Percentiles rank a stretch among this genome's conserved stretches.
phyloP scores from a whole-genome alignment of 2,797 vertebrate genomes.

The Myotis myotis region DNA sequence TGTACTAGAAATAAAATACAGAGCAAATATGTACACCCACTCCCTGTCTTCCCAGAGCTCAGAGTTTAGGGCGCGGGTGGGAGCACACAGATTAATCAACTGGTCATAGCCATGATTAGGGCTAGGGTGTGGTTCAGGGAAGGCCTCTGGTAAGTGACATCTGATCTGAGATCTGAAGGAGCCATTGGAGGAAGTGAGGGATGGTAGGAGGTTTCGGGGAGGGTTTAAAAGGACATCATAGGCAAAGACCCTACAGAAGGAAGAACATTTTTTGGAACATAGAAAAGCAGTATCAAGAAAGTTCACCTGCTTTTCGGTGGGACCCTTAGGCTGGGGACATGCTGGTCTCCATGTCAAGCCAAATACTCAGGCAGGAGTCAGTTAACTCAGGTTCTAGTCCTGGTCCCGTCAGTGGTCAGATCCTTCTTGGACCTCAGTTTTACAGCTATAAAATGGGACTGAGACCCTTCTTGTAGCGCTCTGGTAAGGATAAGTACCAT shows the following conservation, averaged over 20 bases:
- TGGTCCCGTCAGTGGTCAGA: neutral
- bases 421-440: neutral
- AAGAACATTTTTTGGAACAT: neutral
- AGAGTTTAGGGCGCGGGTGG: neutral
- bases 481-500: neutral
- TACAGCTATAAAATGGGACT: neutral
- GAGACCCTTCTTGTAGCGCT: neutral
- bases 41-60: neutral
- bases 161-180: neutral
- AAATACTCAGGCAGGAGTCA: neutral
- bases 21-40: neutral
- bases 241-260: neutral
- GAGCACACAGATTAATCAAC: neutral
- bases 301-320: neutral
- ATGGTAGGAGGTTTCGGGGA: too few species aligned
- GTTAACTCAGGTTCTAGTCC: neutral
- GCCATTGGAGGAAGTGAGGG: neutral
- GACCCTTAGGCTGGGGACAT: neutral
- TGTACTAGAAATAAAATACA: neutral
- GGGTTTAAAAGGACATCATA: neutral
- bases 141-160: neutral
- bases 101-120: neutral
- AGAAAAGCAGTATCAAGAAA: neutral
- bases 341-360: accelerated
- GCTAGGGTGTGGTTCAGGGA: too few species aligned